Percentiles rank a stretch among this genome's conserved stretches.
Evolutionary conservation across 2,888 invertebrate species (phyloP).

Genomic region (Steinernema carpocapsae): DNA sequence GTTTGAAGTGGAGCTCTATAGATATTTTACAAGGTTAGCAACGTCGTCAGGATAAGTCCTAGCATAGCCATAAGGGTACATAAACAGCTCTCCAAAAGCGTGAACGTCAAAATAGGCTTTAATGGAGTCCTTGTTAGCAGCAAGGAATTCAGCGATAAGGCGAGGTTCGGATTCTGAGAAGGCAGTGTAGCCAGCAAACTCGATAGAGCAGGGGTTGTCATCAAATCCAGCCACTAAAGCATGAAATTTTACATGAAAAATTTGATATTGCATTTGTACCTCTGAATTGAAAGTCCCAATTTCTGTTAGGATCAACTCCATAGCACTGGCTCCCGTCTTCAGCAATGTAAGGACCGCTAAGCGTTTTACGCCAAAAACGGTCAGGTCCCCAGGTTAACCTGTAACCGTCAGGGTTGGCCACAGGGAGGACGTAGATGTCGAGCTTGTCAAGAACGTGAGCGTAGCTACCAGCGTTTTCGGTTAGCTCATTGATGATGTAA

Average conservation of each 20-base stretch:
- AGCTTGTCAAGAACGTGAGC: conserved; percentile 16
- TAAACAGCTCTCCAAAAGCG: conserved; percentile 39
- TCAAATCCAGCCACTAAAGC: conserved; percentile 36
- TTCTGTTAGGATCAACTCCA: neutral
- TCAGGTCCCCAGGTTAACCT: conserved; percentile 35
- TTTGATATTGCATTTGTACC: neutral
- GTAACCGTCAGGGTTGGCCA: conserved; percentile 39
- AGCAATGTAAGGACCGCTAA: conserved; percentile 13
- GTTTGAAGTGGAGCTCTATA: neutral
- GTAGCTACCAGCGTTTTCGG: conserved; percentile 32
- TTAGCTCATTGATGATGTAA: conserved; percentile 41
- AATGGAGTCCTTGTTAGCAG: neutral
- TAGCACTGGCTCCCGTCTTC: neutral
- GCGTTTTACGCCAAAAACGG: conserved; percentile 45
- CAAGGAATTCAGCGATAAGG: conserved; percentile 37
- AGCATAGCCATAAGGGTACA: conserved; percentile 40
- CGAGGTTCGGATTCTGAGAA: conserved; percentile 43
- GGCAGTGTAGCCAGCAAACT: conserved; percentile 41
- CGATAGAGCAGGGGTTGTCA: conserved; percentile 39
- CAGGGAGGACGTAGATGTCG: conserved; percentile 38
- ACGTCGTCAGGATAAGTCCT: neutral
- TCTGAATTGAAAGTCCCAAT: conserved; percentile 20
- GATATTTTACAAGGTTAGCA: neutral
- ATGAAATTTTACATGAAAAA: neutral
- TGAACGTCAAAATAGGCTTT: conserved; percentile 38